A percentile compares a stretch with the other conserved stretches of the same genome.
These are phyloP conservation scores for Cichladusa arquata DNA, from an alignment of 2,113 vertebrate genomes.

Conservation along the genomic window DNA sequence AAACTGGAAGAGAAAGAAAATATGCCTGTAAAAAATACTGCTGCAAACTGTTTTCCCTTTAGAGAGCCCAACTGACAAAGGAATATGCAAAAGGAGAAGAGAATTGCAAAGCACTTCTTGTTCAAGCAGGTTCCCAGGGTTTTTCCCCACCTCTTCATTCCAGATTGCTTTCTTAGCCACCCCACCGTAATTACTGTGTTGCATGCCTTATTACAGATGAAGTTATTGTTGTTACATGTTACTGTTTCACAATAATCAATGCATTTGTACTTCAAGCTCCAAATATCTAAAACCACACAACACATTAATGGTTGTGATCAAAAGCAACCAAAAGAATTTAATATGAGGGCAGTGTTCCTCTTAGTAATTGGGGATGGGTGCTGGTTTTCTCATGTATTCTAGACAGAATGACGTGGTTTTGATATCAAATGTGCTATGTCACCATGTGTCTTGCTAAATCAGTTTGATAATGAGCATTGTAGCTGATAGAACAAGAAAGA, in stretches of 20 bases:
- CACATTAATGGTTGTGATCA: neutral
- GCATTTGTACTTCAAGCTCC: constrained; percentile 20
- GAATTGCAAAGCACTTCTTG: constrained; percentile 56
- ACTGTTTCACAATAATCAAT: constrained; percentile 61
- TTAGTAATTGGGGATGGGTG: neutral
- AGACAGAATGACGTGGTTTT: neutral
- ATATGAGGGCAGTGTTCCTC: neutral
- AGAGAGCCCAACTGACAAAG: constrained; percentile 8
- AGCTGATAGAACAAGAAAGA: neutral
- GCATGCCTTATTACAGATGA: constrained; percentile 34
- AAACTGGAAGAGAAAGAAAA: constrained; percentile 43
- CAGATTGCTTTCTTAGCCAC: constrained; percentile 50
- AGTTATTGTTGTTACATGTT: constrained; percentile 58
- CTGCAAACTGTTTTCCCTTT: constrained; percentile 46
- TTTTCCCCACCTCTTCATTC: constrained; percentile 63
- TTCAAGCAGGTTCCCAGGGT: constrained; percentile 57
- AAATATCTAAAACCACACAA: constrained; percentile 28
- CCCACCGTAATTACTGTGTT: constrained; percentile 16
- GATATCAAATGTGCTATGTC: neutral
- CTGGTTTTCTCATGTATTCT: neutral
- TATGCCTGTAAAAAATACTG: constrained; percentile 37
- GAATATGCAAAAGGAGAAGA: constrained; percentile 53
- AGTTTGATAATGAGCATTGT: neutral
- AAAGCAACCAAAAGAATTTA: constrained; percentile 21
- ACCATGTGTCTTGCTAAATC: constrained; percentile 24